Evolutionary conservation across 2,888 invertebrate genomes (phyloP).

Genomic region (Hirtodrosophila trivittata): DNA sequence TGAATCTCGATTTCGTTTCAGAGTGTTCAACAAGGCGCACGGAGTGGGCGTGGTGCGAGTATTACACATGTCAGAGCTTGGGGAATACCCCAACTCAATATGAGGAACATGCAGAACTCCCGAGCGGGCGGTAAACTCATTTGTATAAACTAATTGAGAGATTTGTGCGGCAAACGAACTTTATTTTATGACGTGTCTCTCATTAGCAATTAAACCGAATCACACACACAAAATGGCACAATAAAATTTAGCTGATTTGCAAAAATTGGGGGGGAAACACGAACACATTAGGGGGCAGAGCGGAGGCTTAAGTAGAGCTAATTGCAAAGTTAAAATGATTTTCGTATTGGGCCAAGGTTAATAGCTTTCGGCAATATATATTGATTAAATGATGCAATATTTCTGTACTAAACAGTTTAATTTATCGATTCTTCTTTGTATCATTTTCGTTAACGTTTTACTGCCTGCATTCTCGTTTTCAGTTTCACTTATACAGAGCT

Average conservation of each 20-base stretch:
- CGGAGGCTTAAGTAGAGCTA: constrained; percentile 16
- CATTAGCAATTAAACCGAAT: constrained; percentile 70
- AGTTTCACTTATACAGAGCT: too few species aligned
- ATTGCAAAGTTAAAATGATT: constrained; percentile 32
- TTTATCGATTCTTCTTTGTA: not conserved
- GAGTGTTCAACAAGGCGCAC: not conserved
- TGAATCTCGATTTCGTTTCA: not conserved
- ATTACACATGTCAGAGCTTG: constrained; percentile 2
- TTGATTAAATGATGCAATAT: not conserved
- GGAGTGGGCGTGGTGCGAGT: constrained; percentile 14
- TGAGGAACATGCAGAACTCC: constrained; percentile 38
- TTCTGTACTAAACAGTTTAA: not conserved
- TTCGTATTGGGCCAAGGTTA: not conserved
- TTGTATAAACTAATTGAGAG: constrained; percentile 75
- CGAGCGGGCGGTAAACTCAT: constrained; percentile 74
- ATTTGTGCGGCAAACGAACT: constrained; percentile 54
- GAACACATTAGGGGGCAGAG: constrained; percentile 1
- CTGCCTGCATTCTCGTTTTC: too few species aligned
- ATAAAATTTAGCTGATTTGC: constrained; percentile 57
- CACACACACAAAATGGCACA: constrained; percentile 26
- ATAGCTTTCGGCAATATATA: too few species aligned
- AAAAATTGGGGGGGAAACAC: constrained; percentile 32
- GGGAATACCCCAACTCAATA: constrained; percentile 42
- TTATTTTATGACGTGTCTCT: constrained; percentile 70
- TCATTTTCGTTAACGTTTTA: not conserved